A percentile compares a stretch with the other conserved stretches of the same genome.
Conservation (phyloP, 37 sponge, comb jelly and placozoan species). For the Theonella swinhoei region DNA sequence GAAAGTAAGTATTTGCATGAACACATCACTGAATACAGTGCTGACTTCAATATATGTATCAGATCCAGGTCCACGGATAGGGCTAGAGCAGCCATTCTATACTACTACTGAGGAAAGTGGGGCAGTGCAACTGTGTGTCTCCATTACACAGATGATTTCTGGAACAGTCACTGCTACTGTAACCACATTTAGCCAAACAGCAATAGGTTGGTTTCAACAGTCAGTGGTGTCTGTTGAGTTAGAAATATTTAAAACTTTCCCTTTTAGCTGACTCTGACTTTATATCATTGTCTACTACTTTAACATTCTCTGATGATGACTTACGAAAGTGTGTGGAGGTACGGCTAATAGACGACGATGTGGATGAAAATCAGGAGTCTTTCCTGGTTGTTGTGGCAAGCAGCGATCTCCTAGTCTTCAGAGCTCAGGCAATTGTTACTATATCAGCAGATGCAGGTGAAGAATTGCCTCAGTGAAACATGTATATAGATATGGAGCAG, state of each 20-base stretch:
- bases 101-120: not conserved
- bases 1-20: no score
- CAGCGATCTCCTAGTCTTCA: not conserved
- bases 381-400: not conserved
- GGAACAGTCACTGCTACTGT: not conserved
- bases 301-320: not conserved
- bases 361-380: not conserved
- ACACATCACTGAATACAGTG: no score
- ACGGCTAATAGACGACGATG: not conserved
- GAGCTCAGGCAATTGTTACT: not conserved
- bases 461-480: no score
- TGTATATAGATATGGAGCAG: no score
- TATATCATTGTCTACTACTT: not conserved
- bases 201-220: no score
- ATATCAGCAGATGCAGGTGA: not conserved
- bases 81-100: not conserved
- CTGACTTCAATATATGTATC: not conserved
- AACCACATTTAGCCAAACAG: not conserved
- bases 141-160: not conserved
- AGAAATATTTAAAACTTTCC: not conserved
- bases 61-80: not conserved
- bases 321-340: not conserved
- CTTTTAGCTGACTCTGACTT: conserved; percentile 15
- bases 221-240: not conserved
- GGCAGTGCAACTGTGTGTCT: not conserved